Percentiles rank a stretch among this genome's conserved stretches.
phyloP scores from a whole-genome alignment of 2,113 vertebrate species.

The Poeciliopsis turrubarensis region DNA sequence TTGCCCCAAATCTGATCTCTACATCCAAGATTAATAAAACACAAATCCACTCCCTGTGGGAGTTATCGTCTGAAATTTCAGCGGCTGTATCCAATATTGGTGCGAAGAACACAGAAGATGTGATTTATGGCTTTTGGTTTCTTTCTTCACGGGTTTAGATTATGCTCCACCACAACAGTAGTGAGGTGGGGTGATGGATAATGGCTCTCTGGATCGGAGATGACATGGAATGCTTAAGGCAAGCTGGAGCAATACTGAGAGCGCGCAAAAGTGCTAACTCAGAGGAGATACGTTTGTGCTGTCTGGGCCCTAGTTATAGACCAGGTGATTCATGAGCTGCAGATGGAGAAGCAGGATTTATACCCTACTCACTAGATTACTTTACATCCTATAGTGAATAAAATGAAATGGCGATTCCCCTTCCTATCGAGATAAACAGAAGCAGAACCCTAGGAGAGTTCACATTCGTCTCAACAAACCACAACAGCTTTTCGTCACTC shows the following conservation, averaged over 20 bases:
- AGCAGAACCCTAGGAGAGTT: constrained; percentile 28
- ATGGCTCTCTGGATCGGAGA: constrained; percentile 33
- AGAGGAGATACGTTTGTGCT: constrained; percentile 22
- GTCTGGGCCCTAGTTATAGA: constrained; percentile 33
- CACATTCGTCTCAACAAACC: constrained; percentile 51
- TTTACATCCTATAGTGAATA: constrained; percentile 20
- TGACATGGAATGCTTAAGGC: constrained; percentile 26
- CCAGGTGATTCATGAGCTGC: constrained; percentile 42
- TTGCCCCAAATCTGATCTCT: constrained; percentile 30
- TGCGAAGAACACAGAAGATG: not conserved
- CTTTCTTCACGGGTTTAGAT: constrained; percentile 5
- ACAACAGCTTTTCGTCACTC: constrained; percentile 2
- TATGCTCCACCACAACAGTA: constrained; percentile 12
- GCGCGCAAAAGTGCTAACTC: constrained; percentile 36
- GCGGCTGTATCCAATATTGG: constrained; percentile 15
- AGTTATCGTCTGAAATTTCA: constrained; percentile 40
- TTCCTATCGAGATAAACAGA: constrained; percentile 15
- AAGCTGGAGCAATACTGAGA: constrained; percentile 8
- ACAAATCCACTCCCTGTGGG: constrained; percentile 36
- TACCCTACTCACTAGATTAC: constrained; percentile 25
- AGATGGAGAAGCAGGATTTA: constrained; percentile 31
- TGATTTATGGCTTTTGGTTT: constrained; percentile 43
- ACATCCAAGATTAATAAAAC: constrained; percentile 8
- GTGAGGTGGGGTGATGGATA: constrained; percentile 14
- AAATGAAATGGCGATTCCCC: not conserved